Percentiles rank a stretch among this genome's conserved stretches.
Conservation (phyloP, 2,113 vertebrate genomes). For the Cariama cristata region DNA sequence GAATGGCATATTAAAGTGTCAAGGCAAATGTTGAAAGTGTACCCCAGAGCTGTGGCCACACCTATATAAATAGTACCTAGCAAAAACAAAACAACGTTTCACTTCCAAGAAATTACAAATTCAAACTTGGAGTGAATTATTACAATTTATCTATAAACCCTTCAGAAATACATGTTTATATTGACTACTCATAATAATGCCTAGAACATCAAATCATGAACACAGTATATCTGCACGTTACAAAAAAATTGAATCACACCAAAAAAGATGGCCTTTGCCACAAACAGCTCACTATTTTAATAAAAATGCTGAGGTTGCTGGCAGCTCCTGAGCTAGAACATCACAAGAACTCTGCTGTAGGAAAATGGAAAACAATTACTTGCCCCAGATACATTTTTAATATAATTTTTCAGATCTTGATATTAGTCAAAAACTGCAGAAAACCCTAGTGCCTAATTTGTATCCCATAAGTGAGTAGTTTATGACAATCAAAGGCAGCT, state of each 20-base stretch:
- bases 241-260: neutral
- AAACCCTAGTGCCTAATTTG: slow-evolving; percentile 37
- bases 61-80: neutral
- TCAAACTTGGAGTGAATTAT: neutral
- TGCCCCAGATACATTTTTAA: slow-evolving; percentile 37
- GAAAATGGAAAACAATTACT: slow-evolving; percentile 19
- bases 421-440: slow-evolving; percentile 40
- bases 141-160: neutral
- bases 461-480: neutral
- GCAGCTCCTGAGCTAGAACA: neutral
- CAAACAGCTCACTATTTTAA: neutral
- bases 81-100: neutral
- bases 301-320: neutral
- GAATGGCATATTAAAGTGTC: neutral
- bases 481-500: slow-evolving; percentile 49
- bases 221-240: neutral
- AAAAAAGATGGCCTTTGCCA: neutral
- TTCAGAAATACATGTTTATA: neutral
- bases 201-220: neutral
- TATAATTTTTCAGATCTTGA: neutral
- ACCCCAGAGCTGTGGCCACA: neutral
- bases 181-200: neutral
- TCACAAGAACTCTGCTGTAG: neutral
- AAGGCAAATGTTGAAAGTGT: neutral
- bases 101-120: neutral